These are phyloP conservation scores for Sterna hirundo DNA, from an alignment of 2,113 vertebrate species.

Conservation along the genomic window DNA sequence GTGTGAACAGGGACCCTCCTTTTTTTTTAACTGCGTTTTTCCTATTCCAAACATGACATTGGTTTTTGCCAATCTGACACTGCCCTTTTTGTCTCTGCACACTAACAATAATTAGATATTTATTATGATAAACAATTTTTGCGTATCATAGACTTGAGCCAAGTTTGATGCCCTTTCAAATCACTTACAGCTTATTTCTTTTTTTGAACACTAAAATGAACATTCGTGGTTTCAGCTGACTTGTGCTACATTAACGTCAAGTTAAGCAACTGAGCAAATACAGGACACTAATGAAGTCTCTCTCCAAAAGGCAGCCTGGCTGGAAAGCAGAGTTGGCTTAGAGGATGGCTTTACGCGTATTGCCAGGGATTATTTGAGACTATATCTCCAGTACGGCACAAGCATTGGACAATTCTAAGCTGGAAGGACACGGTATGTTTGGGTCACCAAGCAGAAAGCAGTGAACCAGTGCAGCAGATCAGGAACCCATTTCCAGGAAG, in stretches of 20 bases:
- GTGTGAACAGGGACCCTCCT: background rate
- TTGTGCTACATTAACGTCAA: background rate
- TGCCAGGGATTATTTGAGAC: background rate
- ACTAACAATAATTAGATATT: background rate
- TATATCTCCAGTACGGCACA: rapidly evolving
- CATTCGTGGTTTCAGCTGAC: background rate
- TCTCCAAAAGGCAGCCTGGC: background rate
- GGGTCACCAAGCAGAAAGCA: background rate
- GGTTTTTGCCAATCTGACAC: background rate
- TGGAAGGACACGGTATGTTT: rapidly evolving
- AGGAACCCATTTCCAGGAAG: background rate
- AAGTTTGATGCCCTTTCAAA: background rate
- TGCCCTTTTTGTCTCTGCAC: background rate
- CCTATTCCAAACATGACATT: background rate
- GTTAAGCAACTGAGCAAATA: background rate
- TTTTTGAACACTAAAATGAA: background rate
- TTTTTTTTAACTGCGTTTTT: background rate
- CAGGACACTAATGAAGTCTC: background rate
- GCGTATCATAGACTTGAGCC: background rate
- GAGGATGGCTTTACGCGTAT: rapidly evolving
- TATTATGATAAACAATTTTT: background rate
- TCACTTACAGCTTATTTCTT: background rate
- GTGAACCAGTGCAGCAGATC: no score
- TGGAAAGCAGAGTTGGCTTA: background rate
- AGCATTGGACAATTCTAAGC: background rate